Evolutionary conservation across 2,888 invertebrate species (phyloP), one percentile per base, ranked within the genome.

Genomic region (Meteorus colon): DNA sequence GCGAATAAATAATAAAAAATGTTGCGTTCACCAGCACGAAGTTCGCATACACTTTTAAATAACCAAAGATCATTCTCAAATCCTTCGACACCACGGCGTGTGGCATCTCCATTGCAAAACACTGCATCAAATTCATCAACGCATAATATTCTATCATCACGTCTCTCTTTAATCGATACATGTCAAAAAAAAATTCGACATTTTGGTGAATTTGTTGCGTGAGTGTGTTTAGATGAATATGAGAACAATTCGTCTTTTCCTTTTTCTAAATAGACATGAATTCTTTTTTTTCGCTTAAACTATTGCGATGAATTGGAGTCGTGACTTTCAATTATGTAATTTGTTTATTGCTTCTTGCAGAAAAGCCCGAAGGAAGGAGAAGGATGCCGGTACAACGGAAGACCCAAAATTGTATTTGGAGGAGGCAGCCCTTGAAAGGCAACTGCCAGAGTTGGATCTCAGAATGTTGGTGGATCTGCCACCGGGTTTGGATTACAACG

Each of bases 281-380:
- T 41, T 0, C 12, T 72, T 45, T 73, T 66, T 66, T 55, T 37
- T 69, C 34, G 24, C 24, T 70, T 72, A 19, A 8, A 55, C 8
- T 8, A 55, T 55, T 55, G 55, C 41, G 6, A 41, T 41, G 12
- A 12, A 41, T 12, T 12, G 16, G 2, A 12, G 8, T 41, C 8
- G 16, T 19, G 4, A 4, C 4, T 24, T 55, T n/a, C 2, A 19
- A 19, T 6, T 27, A 60, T 60, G 19, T 12, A 4, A 60, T 8
- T 29, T 45, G 72, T 74, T 45, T 31, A 6, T 77, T 63, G 76
- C 81, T 80, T 77, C 72, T 88, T 92, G 81, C 93, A 98, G 98
- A 95, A 98, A 98, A 93, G 96, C 97, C 91, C 95, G 97, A 91
- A 96, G 97, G 91, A 97, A 97, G 92, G 98, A 98, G 91, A 96